Evolutionary conservation across 2,113 vertebrate species (phyloP).

Genomic region (Oncorhynchus gorbuscha): DNA sequence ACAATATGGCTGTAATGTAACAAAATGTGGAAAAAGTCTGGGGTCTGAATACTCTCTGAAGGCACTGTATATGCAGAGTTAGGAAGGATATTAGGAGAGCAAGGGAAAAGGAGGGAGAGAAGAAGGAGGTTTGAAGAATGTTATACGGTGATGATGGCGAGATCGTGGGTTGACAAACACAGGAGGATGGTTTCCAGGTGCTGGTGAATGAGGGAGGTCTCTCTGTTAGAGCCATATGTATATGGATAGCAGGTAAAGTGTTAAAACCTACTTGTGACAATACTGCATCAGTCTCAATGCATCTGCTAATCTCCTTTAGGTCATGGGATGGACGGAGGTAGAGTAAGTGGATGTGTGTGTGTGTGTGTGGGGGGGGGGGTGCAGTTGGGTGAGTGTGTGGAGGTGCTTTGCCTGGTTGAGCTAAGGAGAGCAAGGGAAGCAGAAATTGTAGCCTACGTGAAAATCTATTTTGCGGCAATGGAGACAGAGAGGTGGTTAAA

Average conservation of each 20-base stretch:
- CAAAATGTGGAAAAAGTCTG: too few relatives aligned
- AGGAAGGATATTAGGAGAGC: neutral
- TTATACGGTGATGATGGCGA: neutral
- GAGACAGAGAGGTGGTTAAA: neutral
- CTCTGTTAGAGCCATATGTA: neutral
- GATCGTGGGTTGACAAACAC: neutral
- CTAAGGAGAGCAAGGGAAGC: too few relatives aligned
- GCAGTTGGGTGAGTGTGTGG: neutral
- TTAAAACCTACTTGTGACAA: neutral
- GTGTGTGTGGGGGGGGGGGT: neutral
- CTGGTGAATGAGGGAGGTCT: neutral
- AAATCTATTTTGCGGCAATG: neutral
- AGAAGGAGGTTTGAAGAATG: neutral
- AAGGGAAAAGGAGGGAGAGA: neutral
- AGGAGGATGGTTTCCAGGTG: neutral
- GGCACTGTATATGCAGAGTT: neutral
- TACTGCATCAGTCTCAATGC: neutral
- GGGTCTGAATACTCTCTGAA: neutral
- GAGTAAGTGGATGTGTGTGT: constrained; percentile 1
- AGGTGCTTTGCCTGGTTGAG: neutral
- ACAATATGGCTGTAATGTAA: too few relatives aligned
- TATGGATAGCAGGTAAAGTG: neutral
- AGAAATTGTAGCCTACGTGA: neutral
- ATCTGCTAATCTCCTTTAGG: neutral
- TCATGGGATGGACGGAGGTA: neutral